Conservation (phyloP, 2,113 vertebrate species). For the Myocastor coypus region DNA sequence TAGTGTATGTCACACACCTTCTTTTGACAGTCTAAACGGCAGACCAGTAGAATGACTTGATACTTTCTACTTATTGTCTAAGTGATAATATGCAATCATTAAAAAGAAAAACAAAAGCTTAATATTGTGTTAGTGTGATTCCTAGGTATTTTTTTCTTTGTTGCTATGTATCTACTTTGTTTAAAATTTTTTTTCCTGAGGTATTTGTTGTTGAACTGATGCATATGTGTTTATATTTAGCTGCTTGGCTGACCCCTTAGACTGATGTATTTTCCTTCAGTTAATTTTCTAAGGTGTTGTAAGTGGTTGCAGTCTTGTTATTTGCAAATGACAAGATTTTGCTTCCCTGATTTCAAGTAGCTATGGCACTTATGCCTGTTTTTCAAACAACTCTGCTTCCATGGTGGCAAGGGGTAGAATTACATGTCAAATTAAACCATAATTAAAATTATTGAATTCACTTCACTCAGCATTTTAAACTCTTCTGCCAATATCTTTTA, state of each 20-base stretch:
- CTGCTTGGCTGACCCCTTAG: not conserved
- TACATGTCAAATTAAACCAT: not conserved
- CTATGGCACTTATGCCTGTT: not conserved
- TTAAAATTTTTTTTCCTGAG: not conserved
- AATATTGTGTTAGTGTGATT: slow-evolving; percentile 16
- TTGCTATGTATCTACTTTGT: not conserved
- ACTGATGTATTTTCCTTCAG: not conserved
- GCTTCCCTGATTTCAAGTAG: not conserved
- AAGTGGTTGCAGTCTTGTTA: not conserved
- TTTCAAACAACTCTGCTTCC: slow-evolving; percentile 3
- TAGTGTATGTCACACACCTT: slow-evolving; percentile 43
- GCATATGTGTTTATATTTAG: not conserved
- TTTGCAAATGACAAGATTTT: slow-evolving; percentile 43
- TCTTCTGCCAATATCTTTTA: not conserved
- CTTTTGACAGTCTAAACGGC: slow-evolving; percentile 43
- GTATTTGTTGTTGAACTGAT: not conserved
- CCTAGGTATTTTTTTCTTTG: not conserved
- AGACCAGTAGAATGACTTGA: not conserved
- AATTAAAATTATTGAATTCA: not conserved
- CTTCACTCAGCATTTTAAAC: not conserved
- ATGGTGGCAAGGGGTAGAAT: not conserved
- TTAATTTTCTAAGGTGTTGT: slow-evolving; percentile 25
- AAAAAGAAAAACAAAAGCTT: not conserved
- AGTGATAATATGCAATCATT: slow-evolving; percentile 26
- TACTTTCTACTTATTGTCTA: not conserved